These are phyloP conservation scores for Sinocyclocheilus maitianheensis DNA, from an alignment of 2,113 vertebrate genomes.

Conservation along the genomic window DNA sequence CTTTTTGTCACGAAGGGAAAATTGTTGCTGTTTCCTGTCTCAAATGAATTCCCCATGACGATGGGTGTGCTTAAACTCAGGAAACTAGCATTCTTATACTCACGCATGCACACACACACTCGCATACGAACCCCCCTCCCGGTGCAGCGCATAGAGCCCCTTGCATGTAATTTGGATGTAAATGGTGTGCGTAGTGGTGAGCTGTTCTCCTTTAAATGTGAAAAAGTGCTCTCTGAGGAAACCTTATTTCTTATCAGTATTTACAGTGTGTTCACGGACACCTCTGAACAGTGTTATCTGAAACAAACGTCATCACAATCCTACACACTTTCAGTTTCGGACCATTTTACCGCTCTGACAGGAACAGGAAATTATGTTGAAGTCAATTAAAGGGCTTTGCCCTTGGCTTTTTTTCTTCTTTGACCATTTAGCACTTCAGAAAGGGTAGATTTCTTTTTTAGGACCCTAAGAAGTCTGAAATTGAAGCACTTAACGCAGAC, in stretches of 20 bases:
- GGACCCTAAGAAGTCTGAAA: conserved; percentile 55
- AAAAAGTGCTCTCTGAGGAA: conserved; percentile 54
- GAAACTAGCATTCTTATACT: conserved; percentile 69
- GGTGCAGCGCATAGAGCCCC: conserved; percentile 54
- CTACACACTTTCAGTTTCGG: conserved; percentile 4
- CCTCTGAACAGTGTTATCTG: conserved; percentile 56
- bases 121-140: conserved; percentile 33
- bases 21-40: conserved; percentile 78
- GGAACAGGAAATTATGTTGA: not conserved
- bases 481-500: conserved; percentile 52
- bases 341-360: not conserved
- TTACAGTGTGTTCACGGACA: conserved; percentile 57
- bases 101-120: conserved; percentile 42
- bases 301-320: conserved; percentile 4
- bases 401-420: not conserved
- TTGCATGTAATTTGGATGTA: conserved; percentile 65
- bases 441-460: conserved; percentile 57
- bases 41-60: conserved; percentile 63
- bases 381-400: conserved; percentile 3
- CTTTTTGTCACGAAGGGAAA: conserved; percentile 68
- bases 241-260: conserved; percentile 62
- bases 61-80: conserved; percentile 77
- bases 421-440: conserved; percentile 68
- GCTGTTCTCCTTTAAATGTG: conserved; percentile 71
- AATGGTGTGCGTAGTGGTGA: conserved; percentile 44